Base-by-base conservation (phyloP, 2,888 invertebrate species). In the Napeogenes sylphis region DNA sequence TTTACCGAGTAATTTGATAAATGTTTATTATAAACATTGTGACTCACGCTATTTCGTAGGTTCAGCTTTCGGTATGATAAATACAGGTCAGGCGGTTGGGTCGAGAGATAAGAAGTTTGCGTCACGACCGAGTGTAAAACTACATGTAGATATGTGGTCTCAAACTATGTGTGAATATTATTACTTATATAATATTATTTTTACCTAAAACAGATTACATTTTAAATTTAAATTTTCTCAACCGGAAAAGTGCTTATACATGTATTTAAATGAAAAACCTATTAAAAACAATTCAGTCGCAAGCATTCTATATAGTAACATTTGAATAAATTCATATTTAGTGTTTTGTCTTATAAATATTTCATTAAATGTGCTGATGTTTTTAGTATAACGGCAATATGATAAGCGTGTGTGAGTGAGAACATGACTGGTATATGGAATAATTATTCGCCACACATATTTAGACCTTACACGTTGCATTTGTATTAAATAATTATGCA, bases 1-100 rank as follows among this genome's bases (percentile, higher is more conserved):
- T 76, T 74, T 65, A 73, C 68, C 65, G 67, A 65, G 70, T 73
- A 73, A 73, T 84, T 84, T 83, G 85, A 88, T 87, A 85, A 85
- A 84, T 82, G 66, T 83, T 83, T 87, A 85, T 85, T 85, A 84
- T 84, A 84, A 75, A 79, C 81, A 81, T 72, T 75, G 75, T 82
- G 78, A 75, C 77, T 77, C 80, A 77, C 76, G 77, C 77, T 71
- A 77, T 62, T 62, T 61, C 66, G 63, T 61, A 62, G 51, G 63
- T 71, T 67, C 63, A 68, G 66, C 65, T 70, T 69, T 68, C 65
- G 67, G 59, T 66, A 68, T 69, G 70, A 70, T 71, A 69, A 71
- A 69, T 71, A 63, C 69, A 69, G 72, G 72, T 71, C 70, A 70
- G 65, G 65, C 68, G 72, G 70, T 69, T 69, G 73, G 74, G 71